Percentiles rank a stretch among this genome's conserved stretches.
Conservation (phyloP, 2,113 vertebrate species). For the Pomatostomus ruficeps region DNA sequence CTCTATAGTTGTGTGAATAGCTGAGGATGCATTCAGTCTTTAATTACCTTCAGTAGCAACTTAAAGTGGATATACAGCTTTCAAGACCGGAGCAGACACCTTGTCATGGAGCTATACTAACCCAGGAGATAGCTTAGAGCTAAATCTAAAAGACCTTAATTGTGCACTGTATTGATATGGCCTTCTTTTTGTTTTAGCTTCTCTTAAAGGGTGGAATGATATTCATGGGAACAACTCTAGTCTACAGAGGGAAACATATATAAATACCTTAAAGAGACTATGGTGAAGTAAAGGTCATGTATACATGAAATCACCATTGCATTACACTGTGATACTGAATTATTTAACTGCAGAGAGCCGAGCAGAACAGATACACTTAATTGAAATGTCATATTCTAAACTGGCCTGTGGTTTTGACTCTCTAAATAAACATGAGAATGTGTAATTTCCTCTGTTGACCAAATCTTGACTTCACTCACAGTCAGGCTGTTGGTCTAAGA, state of each 20-base stretch:
- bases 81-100: not conserved
- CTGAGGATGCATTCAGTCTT: not conserved
- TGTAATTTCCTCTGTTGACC: not conserved
- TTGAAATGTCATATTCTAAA: not conserved
- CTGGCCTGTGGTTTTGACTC: not conserved
- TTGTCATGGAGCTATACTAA: not conserved
- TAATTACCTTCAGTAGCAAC: not conserved
- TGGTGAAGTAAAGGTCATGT: not conserved
- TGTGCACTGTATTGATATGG: not conserved
- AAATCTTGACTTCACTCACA: not conserved
- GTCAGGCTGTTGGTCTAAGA: not conserved
- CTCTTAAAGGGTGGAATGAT: not conserved
- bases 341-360: not conserved
- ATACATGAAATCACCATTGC: not conserved
- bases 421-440: not conserved
- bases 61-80: not conserved
- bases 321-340: not conserved
- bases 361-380: not conserved
- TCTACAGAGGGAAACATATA: not conserved
- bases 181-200: not conserved
- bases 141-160: not conserved
- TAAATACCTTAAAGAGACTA: not conserved
- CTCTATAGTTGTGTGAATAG: not conserved
- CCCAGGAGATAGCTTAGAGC: not conserved
- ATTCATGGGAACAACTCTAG: not conserved